phyloP scores from a whole-genome alignment of 2,888 invertebrate species.

The Ormyrus pomaceus region DNA sequence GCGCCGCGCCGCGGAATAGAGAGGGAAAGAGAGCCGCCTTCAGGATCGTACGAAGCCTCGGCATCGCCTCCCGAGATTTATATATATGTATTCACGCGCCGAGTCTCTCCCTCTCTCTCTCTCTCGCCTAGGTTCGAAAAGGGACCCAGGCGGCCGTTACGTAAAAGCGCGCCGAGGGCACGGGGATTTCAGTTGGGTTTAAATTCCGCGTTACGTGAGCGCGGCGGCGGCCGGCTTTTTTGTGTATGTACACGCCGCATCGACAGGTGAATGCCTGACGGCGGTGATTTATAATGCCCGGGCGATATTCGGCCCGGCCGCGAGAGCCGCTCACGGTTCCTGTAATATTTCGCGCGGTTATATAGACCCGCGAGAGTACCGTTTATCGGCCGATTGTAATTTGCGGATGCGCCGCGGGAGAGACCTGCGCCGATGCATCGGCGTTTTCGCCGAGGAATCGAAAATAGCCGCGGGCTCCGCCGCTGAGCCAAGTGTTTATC shows the following conservation, averaged over 20 bases:
- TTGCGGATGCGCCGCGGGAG: no score
- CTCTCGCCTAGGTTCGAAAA: no score
- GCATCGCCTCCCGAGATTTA: not conserved
- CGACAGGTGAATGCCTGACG: slow-evolving; percentile 36
- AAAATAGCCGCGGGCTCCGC: no score
- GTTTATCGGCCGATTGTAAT: no score
- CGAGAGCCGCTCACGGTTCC: no score
- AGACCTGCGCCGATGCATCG: no score
- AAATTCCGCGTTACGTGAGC: slow-evolving; percentile 34
- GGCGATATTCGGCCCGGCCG: no score
- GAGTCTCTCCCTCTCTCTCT: not conserved
- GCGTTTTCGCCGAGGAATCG: no score
- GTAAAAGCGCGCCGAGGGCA: not conserved
- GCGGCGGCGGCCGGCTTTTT: slow-evolving; percentile 8
- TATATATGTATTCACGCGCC: not conserved
- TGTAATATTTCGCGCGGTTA: no score
- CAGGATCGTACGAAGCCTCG: slow-evolving; percentile 20
- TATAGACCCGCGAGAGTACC: no score
- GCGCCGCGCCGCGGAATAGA: not conserved
- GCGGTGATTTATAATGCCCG: not conserved
- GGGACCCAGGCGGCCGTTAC: no score
- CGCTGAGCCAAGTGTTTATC: no score
- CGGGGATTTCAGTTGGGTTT: slow-evolving; percentile 2
- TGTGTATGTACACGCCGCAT: not conserved
- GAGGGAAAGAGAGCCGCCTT: not conserved